Percentiles rank a stretch among this genome's conserved stretches.
Evolutionary conservation across 2,113 vertebrate species (phyloP).

Genomic region (Cyanistes caeruleus): DNA sequence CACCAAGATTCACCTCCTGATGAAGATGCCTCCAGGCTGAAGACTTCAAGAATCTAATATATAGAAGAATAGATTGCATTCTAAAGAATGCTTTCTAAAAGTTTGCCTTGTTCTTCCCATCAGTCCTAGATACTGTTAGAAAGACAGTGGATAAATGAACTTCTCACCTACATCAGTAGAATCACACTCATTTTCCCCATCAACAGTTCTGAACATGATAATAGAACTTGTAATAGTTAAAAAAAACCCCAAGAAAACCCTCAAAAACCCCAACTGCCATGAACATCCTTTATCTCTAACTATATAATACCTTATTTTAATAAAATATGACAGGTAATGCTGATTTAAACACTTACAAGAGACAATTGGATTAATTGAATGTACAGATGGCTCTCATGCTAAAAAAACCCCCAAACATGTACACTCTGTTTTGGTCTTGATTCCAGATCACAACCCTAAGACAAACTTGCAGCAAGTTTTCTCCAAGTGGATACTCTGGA

Average conservation of each 20-base stretch:
- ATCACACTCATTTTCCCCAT: not conserved
- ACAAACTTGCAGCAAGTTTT: not conserved
- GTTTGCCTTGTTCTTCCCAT: not conserved
- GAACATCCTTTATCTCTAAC: not conserved
- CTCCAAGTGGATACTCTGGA: not conserved
- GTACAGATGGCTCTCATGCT: not conserved
- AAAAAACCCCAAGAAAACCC: not conserved
- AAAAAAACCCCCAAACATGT: not conserved
- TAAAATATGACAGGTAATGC: not conserved
- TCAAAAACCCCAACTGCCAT: not conserved
- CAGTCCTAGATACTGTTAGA: not conserved
- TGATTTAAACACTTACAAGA: not conserved
- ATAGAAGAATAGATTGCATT: not conserved
- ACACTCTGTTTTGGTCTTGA: not conserved
- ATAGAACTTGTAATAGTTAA: not conserved
- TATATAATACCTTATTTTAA: not conserved
- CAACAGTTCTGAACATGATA: not conserved
- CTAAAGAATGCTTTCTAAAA: not conserved
- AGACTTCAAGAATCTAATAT: not conserved
- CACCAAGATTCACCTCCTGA: not conserved
- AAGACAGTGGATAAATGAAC: not conserved
- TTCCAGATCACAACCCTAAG: not conserved
- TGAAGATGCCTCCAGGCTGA: not conserved
- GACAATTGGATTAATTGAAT: not conserved
- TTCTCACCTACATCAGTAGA: not conserved